A percentile compares a stretch with the other conserved stretches of the same genome.
Conservation (phyloP, 1,140 invertebrate genomes). For the Ceratoteleas bidentatus region DNA sequence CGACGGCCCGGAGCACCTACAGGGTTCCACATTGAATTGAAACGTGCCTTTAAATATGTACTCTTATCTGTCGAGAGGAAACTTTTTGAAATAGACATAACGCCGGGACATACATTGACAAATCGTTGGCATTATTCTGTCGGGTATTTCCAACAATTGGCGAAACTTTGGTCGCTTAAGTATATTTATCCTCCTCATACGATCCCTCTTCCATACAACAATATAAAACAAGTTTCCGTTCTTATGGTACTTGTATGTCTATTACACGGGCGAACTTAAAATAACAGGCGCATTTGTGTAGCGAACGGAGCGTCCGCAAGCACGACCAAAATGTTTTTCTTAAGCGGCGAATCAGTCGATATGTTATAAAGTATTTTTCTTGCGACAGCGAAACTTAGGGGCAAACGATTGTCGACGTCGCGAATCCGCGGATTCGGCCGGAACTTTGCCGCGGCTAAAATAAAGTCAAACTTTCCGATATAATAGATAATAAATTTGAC, state of each 20-base stretch:
- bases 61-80: neutral
- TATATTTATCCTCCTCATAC: neutral
- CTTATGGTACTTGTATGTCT: slow-evolving; percentile 24
- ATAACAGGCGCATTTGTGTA: slow-evolving; percentile 36
- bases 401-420: slow-evolving; percentile 20
- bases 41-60: neutral
- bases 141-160: neutral
- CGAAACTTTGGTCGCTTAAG: neutral
- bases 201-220: neutral
- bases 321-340: slow-evolving; percentile 24
- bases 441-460: slow-evolving; percentile 29
- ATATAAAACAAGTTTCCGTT: slow-evolving; percentile 12
- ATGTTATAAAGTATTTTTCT: slow-evolving; percentile 36
- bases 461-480: slow-evolving; percentile 37
- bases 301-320: slow-evolving; percentile 9
- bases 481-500: slow-evolving; percentile 52
- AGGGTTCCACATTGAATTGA: neutral
- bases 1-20: too few relatives aligned
- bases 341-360: slow-evolving; percentile 28
- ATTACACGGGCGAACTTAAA: slow-evolving; percentile 21
- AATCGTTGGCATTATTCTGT: slow-evolving; percentile 1
- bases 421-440: slow-evolving; percentile 11
- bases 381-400: slow-evolving; percentile 32
- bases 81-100: neutral
- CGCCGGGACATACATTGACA: neutral